These are phyloP conservation scores for Callimorpha dominula DNA, from an alignment of 2,888 invertebrate species.

Conservation along the genomic window DNA sequence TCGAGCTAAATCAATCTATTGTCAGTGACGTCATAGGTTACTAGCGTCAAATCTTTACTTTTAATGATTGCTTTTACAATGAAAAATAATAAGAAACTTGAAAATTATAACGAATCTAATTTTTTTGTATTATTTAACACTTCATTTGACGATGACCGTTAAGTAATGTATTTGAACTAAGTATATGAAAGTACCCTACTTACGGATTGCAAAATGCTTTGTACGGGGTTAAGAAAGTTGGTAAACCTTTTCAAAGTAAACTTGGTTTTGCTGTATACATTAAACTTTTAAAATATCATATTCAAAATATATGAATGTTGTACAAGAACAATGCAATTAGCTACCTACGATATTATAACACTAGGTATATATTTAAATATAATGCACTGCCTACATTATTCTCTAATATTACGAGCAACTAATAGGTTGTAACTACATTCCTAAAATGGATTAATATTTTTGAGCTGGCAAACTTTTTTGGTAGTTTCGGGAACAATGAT, in stretches of 20 bases:
- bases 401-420: slow-evolving; percentile 16
- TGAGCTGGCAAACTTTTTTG: slow-evolving; percentile 42
- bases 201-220: background rate
- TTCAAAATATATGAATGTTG: background rate
- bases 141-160: too few relatives aligned
- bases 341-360: background rate
- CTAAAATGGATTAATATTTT: slow-evolving; percentile 57
- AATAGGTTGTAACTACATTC: slow-evolving; percentile 59
- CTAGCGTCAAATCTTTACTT: too few relatives aligned
- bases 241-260: background rate
- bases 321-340: slow-evolving; percentile 3
- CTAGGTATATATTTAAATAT: background rate
- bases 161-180: background rate
- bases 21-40: too few relatives aligned
- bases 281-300: background rate
- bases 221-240: background rate
- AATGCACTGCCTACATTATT: background rate
- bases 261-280: background rate
- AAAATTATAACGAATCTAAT: too few relatives aligned
- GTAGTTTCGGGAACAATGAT: slow-evolving; percentile 21
- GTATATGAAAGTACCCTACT: background rate
- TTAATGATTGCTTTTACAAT: too few relatives aligned
- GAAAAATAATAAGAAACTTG: too few relatives aligned
- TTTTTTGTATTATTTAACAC: too few relatives aligned
- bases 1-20: too few relatives aligned